Conservation (phyloP, 2,113 vertebrate species). For the Notiomystis cincta region DNA sequence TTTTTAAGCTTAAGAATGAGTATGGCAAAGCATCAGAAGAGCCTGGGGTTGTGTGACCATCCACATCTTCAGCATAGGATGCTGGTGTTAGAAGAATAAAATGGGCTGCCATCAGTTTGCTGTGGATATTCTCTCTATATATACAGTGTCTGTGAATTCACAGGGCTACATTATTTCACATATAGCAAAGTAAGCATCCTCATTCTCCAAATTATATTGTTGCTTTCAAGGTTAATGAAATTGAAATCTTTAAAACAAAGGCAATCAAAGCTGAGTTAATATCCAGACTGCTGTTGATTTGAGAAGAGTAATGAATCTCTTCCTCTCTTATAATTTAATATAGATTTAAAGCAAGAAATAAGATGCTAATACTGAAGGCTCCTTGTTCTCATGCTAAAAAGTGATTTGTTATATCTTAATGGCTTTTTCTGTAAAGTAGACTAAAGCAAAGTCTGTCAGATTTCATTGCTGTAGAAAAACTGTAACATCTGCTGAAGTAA, state of each 20-base stretch:
- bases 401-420: neutral
- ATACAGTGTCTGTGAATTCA: neutral
- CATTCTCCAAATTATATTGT: neutral
- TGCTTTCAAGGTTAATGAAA: neutral
- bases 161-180: neutral
- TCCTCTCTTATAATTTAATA: neutral
- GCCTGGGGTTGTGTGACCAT: neutral
- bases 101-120: neutral
- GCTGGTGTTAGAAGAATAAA: neutral
- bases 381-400: neutral
- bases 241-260: neutral
- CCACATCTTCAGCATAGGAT: neutral
- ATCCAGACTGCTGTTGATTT: neutral
- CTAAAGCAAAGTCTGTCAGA: neutral
- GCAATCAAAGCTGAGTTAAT: neutral
- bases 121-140: neutral
- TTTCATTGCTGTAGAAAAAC: neutral
- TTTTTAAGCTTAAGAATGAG: neutral
- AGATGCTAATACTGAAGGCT: neutral
- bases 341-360: neutral
- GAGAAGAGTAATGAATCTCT: neutral
- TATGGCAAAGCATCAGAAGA: neutral
- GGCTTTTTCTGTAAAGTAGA: neutral
- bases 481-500: neutral
- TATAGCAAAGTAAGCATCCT: neutral